Evolutionary conservation across 2,113 vertebrate genomes (phyloP).

Genomic region (Archilochus colubris): DNA sequence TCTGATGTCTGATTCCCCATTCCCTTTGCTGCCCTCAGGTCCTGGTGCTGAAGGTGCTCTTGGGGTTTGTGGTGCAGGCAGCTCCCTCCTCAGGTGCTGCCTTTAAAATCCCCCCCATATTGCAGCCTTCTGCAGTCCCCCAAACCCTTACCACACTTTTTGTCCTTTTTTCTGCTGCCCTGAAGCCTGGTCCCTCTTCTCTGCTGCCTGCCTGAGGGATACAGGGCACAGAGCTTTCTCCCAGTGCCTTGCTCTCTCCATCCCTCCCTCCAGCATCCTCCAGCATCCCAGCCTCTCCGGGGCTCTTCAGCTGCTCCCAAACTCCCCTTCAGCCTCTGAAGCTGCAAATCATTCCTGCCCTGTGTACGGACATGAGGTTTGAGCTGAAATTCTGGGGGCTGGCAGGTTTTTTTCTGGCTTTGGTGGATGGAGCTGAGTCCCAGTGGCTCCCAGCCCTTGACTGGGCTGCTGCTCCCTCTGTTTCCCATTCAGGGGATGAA

Average conservation of each 20-base stretch:
- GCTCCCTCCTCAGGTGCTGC: not conserved
- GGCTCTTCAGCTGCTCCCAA: not conserved
- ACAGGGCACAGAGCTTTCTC: not conserved
- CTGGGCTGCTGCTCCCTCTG: not conserved
- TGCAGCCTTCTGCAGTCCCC: not conserved
- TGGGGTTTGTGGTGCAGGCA: not conserved
- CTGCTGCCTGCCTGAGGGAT: not conserved
- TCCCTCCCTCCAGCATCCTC: not conserved
- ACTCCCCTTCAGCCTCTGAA: not conserved
- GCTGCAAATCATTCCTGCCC: not conserved
- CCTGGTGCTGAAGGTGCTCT: not conserved
- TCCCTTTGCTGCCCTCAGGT: not conserved
- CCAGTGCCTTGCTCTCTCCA: not conserved
- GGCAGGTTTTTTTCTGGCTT: not conserved
- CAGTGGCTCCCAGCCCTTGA: not conserved
- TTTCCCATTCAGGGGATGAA: not conserved
- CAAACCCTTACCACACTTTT: not conserved
- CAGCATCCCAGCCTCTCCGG: not conserved
- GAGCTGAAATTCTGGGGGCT: not conserved
- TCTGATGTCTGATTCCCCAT: not conserved
- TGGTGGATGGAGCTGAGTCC: not conserved
- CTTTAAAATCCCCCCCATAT: not conserved
- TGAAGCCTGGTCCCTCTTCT: not conserved
- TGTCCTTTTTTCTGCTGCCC: not conserved
- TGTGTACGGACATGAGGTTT: rapidly evolving